Base-by-base conservation (phyloP, 2,113 vertebrate genomes). In the Oryzias woworae region DNA sequence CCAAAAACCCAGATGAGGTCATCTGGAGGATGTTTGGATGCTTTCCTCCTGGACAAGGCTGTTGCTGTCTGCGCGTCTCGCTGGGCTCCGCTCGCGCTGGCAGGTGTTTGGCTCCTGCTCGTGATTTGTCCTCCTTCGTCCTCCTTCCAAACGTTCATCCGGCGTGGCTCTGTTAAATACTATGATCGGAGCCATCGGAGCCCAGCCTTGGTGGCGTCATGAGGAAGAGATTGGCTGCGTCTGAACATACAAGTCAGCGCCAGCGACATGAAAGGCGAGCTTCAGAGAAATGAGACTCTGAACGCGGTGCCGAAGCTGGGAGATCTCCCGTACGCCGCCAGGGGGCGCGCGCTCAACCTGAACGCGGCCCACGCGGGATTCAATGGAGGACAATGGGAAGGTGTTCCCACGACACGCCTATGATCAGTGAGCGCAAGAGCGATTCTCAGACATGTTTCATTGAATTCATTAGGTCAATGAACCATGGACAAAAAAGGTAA, bases 141-240 rank as follows among this genome's bases (percentile, higher is more conserved):
- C 76, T 57, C 66, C 54, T 48, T 80, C 82, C 75, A 71, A 82
- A 75, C 81, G 80, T 59, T 78, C 78, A 66, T 85, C 81, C 70
- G 62, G 75, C 81, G 82, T 83, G 93, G 92, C 93, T 93, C 92
- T 92, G 93, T 94, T 95, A 94, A 94, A 96, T 95, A 95, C 93
- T 91, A 88, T 84, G 91, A 92, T 92, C 85, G 81, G 77, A 91
- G 92, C 80, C 84, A 76, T 81, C 69, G 82, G 91, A 92, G 93
- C 88, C 95, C 94, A 90, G 92, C 95, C 94, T 96, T 91, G 70
- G 87, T 88, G 88, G 88, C 96, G 96, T 98, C 96, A 98, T 83
- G 90, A 92, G 84, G 83, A 88, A 86, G 91, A 95, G 95, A 96
- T 95, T 96, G 95, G 96, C 94, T 95, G 93, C 87, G 91, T 89